A percentile compares a stretch with the other conserved stretches of the same genome.
phyloP scores from a whole-genome alignment of 2,113 vertebrate species.

The Bungarus multicinctus region DNA sequence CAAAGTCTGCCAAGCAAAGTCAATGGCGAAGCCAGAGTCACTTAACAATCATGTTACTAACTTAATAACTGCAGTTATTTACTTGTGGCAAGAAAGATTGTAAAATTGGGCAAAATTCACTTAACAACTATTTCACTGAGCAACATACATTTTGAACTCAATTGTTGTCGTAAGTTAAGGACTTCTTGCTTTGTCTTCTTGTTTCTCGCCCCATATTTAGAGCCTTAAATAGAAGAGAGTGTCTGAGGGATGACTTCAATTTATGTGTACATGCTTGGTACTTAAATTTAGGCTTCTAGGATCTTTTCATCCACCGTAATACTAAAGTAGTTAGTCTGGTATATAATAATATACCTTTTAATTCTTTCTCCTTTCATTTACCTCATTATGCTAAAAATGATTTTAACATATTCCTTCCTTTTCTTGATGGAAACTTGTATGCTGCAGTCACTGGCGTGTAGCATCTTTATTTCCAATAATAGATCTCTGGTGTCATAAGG shows the following conservation, averaged over 20 bases:
- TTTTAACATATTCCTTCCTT: neutral
- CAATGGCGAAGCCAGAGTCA: neutral
- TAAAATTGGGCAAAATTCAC: neutral
- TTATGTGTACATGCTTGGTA: neutral
- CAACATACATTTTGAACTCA: neutral
- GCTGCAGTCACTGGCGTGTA: neutral
- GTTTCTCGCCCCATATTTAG: neutral
- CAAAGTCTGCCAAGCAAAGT: neutral
- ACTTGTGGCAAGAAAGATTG: neutral
- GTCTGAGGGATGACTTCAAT: neutral
- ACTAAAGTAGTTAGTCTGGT: neutral
- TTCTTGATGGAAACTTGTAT: neutral
- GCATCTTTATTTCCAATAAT: neutral
- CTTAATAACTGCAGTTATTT: neutral
- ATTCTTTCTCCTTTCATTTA: neutral
- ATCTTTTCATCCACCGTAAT: neutral
- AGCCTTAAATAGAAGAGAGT: neutral
- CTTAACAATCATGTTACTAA: neutral
- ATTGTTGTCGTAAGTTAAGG: neutral
- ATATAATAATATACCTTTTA: neutral
- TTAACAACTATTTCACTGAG: neutral
- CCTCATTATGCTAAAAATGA: neutral
- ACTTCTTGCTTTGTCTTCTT: neutral
- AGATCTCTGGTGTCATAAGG: neutral
- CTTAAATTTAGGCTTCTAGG: neutral